phyloP scores from a whole-genome alignment of 2,113 vertebrate genomes.

The Gopherus flavomarginatus region DNA sequence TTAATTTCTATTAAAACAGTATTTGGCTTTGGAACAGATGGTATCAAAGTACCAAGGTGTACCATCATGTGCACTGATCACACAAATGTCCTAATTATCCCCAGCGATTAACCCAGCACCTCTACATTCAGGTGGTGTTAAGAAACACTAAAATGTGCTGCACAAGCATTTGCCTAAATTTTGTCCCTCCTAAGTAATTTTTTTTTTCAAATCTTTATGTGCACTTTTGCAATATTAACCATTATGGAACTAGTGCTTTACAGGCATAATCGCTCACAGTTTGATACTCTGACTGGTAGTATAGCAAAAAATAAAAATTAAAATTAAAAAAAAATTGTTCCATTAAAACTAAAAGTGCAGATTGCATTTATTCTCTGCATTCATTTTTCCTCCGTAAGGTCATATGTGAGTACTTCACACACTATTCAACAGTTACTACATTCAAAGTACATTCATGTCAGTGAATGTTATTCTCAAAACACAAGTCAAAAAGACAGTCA shows the following conservation, averaged over 20 bases:
- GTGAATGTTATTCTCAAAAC: constrained; percentile 57
- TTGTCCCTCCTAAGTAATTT: neutral
- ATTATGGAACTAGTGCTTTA: constrained; percentile 52
- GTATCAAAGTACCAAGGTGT: neutral
- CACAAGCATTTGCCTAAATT: neutral
- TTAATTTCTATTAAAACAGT: constrained; percentile 27
- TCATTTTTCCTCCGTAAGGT: constrained; percentile 57
- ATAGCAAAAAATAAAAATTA: neutral
- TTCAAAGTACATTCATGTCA: constrained; percentile 67
- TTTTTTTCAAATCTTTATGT: neutral
- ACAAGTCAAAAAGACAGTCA: constrained; percentile 73
- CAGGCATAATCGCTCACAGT: constrained; percentile 52
- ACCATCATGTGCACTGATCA: neutral
- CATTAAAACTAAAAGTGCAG: constrained; percentile 53
- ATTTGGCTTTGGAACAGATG: constrained; percentile 52
- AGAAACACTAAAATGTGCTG: neutral
- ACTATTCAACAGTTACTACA: constrained; percentile 55
- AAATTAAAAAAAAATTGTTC: constrained; percentile 27
- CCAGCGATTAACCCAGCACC: constrained; percentile 6
- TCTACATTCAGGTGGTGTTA: neutral
- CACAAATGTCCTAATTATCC: neutral
- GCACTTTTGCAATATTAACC: constrained; percentile 45
- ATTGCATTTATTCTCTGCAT: constrained; percentile 53
- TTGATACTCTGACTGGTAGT: constrained; percentile 5
- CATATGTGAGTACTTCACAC: constrained; percentile 51